A percentile compares a stretch with the other conserved stretches of the same genome.
Evolutionary conservation across 2,888 invertebrate species (phyloP).

Genomic region (Neoascia interrupta): DNA sequence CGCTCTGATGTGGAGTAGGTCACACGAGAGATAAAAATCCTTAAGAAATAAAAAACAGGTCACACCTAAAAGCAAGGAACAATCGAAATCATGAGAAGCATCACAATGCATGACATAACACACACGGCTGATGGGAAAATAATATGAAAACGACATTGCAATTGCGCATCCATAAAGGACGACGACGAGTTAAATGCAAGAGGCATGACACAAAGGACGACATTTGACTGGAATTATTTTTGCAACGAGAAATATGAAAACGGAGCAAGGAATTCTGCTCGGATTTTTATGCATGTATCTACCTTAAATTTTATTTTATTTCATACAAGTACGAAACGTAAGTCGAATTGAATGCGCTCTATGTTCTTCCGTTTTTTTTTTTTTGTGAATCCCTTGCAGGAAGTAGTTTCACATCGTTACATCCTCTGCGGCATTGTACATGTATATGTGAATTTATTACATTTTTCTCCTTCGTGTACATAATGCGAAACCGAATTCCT

Average conservation of each 20-base stretch:
- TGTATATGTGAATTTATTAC: constrained; percentile 21
- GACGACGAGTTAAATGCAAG: background rate
- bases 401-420: constrained; percentile 50
- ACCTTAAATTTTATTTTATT: too few relatives aligned
- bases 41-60: too few relatives aligned
- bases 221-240: constrained; percentile 54
- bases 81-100: constrained; percentile 52
- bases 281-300: too few relatives aligned
- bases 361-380: background rate
- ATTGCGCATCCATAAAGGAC: constrained; percentile 28
- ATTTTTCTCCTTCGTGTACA: background rate
- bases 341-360: constrained; percentile 26
- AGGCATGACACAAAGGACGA: constrained; percentile 30
- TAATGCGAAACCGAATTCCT: constrained; percentile 33
- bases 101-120: constrained; percentile 56
- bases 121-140: too few relatives aligned
- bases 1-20: too few relatives aligned
- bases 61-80: constrained; percentile 59
- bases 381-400: constrained; percentile 16
- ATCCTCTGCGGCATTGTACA: too few relatives aligned
- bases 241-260: constrained; percentile 12
- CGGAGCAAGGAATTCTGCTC: constrained; percentile 14
- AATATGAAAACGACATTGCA: constrained; percentile 43
- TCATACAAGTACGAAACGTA: too few relatives aligned
- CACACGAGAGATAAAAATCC: too few relatives aligned